These are phyloP conservation scores for Apoda limacodes DNA, from an alignment of 2,888 invertebrate species.

Conservation along the genomic window DNA sequence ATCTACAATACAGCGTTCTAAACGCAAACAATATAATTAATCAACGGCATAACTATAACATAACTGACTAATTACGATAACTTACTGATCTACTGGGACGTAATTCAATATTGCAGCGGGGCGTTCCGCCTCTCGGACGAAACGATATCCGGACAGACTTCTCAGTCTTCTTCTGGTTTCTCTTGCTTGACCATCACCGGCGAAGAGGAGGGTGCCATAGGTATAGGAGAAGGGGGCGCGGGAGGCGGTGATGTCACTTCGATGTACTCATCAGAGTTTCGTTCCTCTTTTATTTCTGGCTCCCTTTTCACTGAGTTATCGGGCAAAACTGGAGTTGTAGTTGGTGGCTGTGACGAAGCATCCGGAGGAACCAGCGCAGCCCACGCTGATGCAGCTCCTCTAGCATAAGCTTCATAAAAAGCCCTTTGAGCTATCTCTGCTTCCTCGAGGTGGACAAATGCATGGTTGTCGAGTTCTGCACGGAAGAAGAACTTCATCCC, in stretches of 20 bases:
- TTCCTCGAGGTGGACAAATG: constrained; percentile 70
- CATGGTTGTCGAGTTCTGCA: constrained; percentile 91
- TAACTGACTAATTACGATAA: constrained; percentile 43
- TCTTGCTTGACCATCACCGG: constrained; percentile 53
- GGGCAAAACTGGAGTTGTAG: constrained; percentile 23
- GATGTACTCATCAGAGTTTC: constrained; percentile 56
- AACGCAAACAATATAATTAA: constrained; percentile 42
- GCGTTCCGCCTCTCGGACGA: constrained; percentile 52
- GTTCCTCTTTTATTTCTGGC: constrained; percentile 57
- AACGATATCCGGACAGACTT: constrained; percentile 27
- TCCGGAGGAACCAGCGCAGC: constrained; percentile 51
- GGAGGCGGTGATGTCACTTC: constrained; percentile 58
- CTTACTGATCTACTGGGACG: constrained; percentile 53
- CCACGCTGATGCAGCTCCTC: constrained; percentile 58
- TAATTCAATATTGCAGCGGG: constrained; percentile 67
- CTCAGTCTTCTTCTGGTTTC: constrained; percentile 50
- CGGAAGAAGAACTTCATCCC: constrained; percentile 90
- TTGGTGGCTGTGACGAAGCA: constrained; percentile 22
- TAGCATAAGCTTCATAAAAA: constrained; percentile 58
- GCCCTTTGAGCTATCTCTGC: constrained; percentile 60
- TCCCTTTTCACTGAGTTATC: constrained; percentile 44
- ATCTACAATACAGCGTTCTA: constrained; percentile 50
- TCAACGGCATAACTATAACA: constrained; percentile 47
- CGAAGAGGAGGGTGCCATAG: constrained; percentile 25
- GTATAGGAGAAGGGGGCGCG: constrained; percentile 25